Conservation (phyloP, 2,888 invertebrate species). For the Atrina japonica region DNA sequence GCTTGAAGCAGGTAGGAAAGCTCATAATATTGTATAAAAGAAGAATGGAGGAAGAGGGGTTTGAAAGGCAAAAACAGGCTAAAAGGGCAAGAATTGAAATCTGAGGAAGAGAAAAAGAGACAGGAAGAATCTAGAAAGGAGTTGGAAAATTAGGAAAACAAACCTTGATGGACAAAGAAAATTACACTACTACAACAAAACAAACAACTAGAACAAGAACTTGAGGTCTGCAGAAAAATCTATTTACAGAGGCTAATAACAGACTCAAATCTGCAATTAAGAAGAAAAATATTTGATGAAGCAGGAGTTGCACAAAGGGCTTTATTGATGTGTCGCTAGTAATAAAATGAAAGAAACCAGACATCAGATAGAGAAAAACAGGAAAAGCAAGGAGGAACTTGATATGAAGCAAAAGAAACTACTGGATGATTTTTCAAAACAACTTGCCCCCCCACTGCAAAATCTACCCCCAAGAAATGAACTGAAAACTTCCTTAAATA, state of each 20-base stretch:
- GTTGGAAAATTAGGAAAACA: slow-evolving; percentile 15
- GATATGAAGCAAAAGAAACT: slow-evolving; percentile 31
- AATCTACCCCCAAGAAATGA: slow-evolving; percentile 6
- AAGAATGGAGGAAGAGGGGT: slow-evolving; percentile 38
- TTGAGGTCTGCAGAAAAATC: slow-evolving; percentile 35
- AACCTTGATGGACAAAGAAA: slow-evolving; percentile 26
- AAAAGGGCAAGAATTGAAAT: slow-evolving; percentile 33
- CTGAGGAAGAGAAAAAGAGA: slow-evolving; percentile 24
- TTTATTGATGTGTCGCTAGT: slow-evolving; percentile 40
- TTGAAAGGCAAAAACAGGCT: slow-evolving; percentile 26
- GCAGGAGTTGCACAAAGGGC: slow-evolving; percentile 39
- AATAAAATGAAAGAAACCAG: slow-evolving; percentile 41
- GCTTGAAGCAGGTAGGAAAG: slow-evolving; percentile 25
- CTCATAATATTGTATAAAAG: slow-evolving; percentile 26
- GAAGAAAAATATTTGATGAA: slow-evolving; percentile 43
- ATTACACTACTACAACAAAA: slow-evolving; percentile 8
- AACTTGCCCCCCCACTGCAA: slow-evolving; percentile 3
- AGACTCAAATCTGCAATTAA: slow-evolving; percentile 31
- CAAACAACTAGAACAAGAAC: slow-evolving; percentile 28
- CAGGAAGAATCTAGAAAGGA: slow-evolving; percentile 28
- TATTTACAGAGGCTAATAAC: slow-evolving; percentile 40
- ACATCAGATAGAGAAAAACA: slow-evolving; percentile 33
- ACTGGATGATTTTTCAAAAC: slow-evolving; percentile 31
- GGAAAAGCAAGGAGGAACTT: slow-evolving; percentile 33
- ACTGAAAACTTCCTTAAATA: not conserved